phyloP scores from a whole-genome alignment of 1,140 invertebrate genomes.

The Drosophila rufa region DNA sequence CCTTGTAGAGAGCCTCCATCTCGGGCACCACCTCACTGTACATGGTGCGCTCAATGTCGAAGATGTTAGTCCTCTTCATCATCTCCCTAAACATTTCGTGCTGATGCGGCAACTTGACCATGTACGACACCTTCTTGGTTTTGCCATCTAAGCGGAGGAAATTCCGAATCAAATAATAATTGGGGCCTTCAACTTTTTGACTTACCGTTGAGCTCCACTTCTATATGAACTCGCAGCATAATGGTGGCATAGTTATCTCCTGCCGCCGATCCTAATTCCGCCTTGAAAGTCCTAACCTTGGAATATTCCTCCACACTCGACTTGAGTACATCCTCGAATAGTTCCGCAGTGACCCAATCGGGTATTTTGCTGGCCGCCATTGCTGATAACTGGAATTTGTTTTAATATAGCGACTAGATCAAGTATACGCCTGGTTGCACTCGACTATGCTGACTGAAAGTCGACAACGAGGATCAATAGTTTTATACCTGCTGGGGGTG shows the following conservation, averaged over 20 bases:
- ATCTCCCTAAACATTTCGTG: slow-evolving; percentile 34
- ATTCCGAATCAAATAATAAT: neutral
- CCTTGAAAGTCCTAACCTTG: slow-evolving; percentile 63
- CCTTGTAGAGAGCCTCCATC: slow-evolving; percentile 74
- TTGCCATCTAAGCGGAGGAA: slow-evolving; percentile 52
- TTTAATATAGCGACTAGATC: neutral
- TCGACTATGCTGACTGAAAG: neutral
- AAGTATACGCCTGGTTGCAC: neutral
- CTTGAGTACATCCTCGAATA: slow-evolving; percentile 63
- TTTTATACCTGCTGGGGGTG: slow-evolving; percentile 1
- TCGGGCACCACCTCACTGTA: slow-evolving; percentile 65
- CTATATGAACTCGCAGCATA: slow-evolving; percentile 59
- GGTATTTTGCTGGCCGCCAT: slow-evolving; percentile 50
- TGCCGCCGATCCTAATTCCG: slow-evolving; percentile 38
- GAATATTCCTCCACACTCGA: slow-evolving; percentile 45
- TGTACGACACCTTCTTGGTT: slow-evolving; percentile 53
- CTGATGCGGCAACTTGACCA: slow-evolving; percentile 68
- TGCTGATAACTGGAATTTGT: slow-evolving; percentile 1
- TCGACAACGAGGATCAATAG: slow-evolving; percentile 14
- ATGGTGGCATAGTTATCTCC: slow-evolving; percentile 75
- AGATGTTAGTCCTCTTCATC: slow-evolving; percentile 51
- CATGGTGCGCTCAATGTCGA: slow-evolving; percentile 56
- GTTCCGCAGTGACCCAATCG: slow-evolving; percentile 60
- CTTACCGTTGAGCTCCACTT: slow-evolving; percentile 65
- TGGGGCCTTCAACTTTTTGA: too few species aligned